These are phyloP conservation scores for Abramis brama DNA, from an alignment of 2,113 vertebrate species.

Conservation along the genomic window DNA sequence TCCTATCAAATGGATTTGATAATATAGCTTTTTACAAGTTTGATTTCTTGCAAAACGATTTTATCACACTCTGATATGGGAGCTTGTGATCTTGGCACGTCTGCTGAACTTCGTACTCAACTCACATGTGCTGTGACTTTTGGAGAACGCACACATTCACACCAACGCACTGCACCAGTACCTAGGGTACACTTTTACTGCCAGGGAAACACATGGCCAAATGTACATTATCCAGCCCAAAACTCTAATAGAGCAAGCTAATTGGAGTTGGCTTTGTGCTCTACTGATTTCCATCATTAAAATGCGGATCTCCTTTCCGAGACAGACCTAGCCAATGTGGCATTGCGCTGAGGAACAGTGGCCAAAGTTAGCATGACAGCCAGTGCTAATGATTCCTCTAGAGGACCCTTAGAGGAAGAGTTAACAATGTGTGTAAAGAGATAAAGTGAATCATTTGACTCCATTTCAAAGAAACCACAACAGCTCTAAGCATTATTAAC, in stretches of 20 bases:
- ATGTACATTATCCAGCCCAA: slow-evolving; percentile 61
- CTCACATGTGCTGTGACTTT: slow-evolving; percentile 31
- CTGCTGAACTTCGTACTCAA: background rate
- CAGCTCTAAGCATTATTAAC: slow-evolving; percentile 38
- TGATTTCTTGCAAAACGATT: background rate
- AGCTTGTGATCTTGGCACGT: background rate
- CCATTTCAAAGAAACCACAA: slow-evolving; percentile 15
- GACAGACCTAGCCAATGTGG: slow-evolving; percentile 61
- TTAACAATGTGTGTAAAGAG: slow-evolving; percentile 19
- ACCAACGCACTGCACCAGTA: slow-evolving; percentile 8
- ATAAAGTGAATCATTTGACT: slow-evolving; percentile 13
- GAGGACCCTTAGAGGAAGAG: slow-evolving; percentile 35
- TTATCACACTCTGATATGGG: background rate
- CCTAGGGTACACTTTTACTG: slow-evolving; percentile 39
- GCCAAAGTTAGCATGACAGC: slow-evolving; percentile 51
- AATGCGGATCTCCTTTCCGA: slow-evolving; percentile 62
- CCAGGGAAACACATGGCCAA: slow-evolving; percentile 44
- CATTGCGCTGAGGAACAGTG: slow-evolving; percentile 47
- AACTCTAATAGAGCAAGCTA: slow-evolving; percentile 73
- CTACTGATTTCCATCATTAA: slow-evolving; percentile 65
- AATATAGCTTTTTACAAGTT: slow-evolving; percentile 10
- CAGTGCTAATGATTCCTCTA: slow-evolving; percentile 51
- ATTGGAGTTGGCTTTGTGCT: slow-evolving; percentile 74
- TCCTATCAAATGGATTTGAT: background rate
- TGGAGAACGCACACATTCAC: background rate